Conservation (phyloP, 2,113 vertebrate genomes). For the Apeltes quadracus region DNA sequence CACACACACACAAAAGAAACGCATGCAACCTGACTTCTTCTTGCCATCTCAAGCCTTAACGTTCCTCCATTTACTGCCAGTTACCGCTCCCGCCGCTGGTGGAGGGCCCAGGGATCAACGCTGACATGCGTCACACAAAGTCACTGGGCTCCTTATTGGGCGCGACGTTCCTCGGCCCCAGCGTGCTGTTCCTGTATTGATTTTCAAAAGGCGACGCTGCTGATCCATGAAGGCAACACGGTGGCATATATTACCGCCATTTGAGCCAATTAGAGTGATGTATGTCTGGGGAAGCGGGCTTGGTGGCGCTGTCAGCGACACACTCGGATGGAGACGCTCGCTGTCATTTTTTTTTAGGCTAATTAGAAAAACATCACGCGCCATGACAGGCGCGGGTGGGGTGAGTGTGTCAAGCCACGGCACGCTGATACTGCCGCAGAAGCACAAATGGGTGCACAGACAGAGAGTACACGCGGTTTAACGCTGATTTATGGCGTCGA, state of each 20-base stretch:
- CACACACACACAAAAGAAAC: conserved; percentile 8
- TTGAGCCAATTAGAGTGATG: conserved; percentile 80
- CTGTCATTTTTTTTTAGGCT: conserved; percentile 72
- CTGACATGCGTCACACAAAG: conserved; percentile 66
- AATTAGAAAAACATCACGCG: conserved; percentile 76
- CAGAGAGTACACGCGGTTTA: conserved; percentile 33
- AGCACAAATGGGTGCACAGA: conserved; percentile 35
- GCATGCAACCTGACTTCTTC: conserved; percentile 39
- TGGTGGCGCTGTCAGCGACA: conserved; percentile 51
- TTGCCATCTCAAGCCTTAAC: conserved; percentile 45
- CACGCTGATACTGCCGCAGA: conserved; percentile 28
- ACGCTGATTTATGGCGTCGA: conserved; percentile 68
- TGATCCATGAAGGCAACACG: conserved; percentile 79
- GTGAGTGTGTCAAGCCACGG: conserved; percentile 40
- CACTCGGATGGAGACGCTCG: conserved; percentile 59
- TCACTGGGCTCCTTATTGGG: conserved; percentile 62
- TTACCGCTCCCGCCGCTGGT: conserved; percentile 49
- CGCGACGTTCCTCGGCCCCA: conserved; percentile 44
- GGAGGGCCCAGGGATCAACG: conserved; percentile 57
- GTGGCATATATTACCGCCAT: conserved; percentile 77
- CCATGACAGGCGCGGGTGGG: conserved; percentile 32
- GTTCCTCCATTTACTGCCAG: conserved; percentile 60
- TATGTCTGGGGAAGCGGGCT: conserved; percentile 64
- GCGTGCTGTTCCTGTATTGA: conserved; percentile 65
- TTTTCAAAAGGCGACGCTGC: conserved; percentile 70